Base-by-base conservation (phyloP, 2,797 vertebrate genomes). In the Tangara arthus region DNA sequence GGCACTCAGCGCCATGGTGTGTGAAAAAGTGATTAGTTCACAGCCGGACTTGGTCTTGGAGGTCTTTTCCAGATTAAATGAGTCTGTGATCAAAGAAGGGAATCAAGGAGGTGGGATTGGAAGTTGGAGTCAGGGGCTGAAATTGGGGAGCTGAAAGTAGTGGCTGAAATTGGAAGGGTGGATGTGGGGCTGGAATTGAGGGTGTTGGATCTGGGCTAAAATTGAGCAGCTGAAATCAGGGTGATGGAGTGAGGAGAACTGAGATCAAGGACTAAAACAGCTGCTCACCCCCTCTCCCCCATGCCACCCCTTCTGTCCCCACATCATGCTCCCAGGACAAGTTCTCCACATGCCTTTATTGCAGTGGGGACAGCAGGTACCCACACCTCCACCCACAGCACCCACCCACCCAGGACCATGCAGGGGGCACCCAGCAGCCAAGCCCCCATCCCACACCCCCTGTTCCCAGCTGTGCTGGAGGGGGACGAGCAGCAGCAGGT, bases 261-360 rank as follows among this genome's bases (percentile, higher is more conserved):
- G 0, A 37, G 50, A 2, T 15, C 15, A 28, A 9, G 19, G 16
- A 59, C 8, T 17, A 24, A 82, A 89, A 39, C 1, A 32, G 52
- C 13, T 20, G 8, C 30, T 26, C 15, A 2, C 3, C 2, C 20
- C 4, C 14, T 1, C 17, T 26, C 6, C 42, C 15, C 28, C 42
- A 6, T 6, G n/a, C 22, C 60, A 59, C 19, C 30, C 30, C 6
- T 30, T 44, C 39, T 3, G 4, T 50, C 34, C 64, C 37, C 57
- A 57, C 0, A 2, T 34, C 72, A 34, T 8, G 8, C 26, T 59
- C n/a, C 30, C 55, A 73, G 9, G 6, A 85, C 49, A 47, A 91
- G 34, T 5, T 93, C 76, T 91, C 72, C 79, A 46, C 0, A 6
- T 66, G 79, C 53, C 64, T 96, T 96, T 96, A 96, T 95, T 96